Percentiles rank a stretch among this genome's conserved stretches.
Conservation (phyloP, 1,140 invertebrate species). For the Drosophila punjabiensis region DNA sequence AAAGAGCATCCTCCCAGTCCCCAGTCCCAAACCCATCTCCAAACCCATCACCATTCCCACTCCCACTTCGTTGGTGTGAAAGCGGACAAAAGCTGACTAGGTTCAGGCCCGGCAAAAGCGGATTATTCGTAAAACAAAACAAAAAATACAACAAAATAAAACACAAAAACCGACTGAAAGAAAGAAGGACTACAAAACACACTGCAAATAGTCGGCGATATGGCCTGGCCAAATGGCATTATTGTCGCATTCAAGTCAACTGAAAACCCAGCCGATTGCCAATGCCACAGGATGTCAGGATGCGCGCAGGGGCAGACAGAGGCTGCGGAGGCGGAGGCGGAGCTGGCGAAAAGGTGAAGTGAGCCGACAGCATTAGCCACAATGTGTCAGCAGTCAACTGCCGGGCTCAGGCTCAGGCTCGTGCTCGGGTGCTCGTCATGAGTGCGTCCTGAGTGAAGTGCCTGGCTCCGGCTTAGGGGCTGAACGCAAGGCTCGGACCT, state of each 20-base stretch:
- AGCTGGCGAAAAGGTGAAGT: slow-evolving; percentile 15
- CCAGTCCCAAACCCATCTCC: too few relatives aligned
- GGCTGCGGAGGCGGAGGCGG: not conserved
- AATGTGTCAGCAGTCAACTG: slow-evolving; percentile 21
- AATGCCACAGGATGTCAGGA: slow-evolving; percentile 46
- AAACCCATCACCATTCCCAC: not conserved
- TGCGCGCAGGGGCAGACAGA: not conserved
- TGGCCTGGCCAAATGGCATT: slow-evolving; percentile 38
- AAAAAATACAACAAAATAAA: slow-evolving; percentile 10
- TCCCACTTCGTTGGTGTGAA: slow-evolving; percentile 40
- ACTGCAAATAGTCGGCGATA: slow-evolving; percentile 38
- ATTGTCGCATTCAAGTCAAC: slow-evolving; percentile 65
- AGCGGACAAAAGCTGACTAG: slow-evolving; percentile 55
- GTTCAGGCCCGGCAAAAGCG: slow-evolving; percentile 43
- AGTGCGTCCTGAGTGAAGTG: slow-evolving; percentile 2
- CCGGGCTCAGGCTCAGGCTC: too few relatives aligned
- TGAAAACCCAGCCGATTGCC: slow-evolving; percentile 56
- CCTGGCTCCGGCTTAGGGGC: not conserved
- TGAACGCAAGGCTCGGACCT: not conserved
- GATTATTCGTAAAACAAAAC: slow-evolving; percentile 51
- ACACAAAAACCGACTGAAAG: slow-evolving; percentile 8
- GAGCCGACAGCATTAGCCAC: slow-evolving; percentile 23
- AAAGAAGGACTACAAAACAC: slow-evolving; percentile 6
- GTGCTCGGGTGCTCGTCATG: not conserved
- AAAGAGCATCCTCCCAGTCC: slow-evolving; percentile 10